A percentile compares a stretch with the other conserved stretches of the same genome.
phyloP scores from a whole-genome alignment of 2,113 vertebrate genomes.

The Ptyas mucosa region DNA sequence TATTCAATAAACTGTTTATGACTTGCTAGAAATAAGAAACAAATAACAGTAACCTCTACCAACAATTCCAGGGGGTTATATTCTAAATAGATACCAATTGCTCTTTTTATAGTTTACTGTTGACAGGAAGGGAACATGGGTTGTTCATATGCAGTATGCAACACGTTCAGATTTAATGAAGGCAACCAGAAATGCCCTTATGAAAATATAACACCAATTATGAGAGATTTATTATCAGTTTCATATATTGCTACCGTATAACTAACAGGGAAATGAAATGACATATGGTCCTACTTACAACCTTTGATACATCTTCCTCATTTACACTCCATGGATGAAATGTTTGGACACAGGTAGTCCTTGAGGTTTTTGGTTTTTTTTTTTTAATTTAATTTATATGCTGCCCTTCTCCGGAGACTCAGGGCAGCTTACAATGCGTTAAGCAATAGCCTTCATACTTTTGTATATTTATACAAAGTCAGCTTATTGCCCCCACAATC shows the following conservation, averaged over 20 bases:
- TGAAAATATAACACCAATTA: slow-evolving; percentile 16
- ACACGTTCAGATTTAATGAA: slow-evolving; percentile 14
- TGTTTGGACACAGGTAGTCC: not conserved
- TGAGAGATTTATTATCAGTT: slow-evolving; percentile 2
- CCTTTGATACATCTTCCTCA: not conserved
- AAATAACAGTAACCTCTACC: not conserved
- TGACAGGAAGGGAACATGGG: not conserved
- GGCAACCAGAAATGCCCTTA: not conserved
- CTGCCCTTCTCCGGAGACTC: no score
- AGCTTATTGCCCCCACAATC: no score
- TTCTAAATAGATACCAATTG: not conserved
- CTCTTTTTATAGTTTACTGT: not conserved
- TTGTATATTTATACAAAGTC: no score
- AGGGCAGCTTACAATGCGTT: no score
- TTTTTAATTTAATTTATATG: no score
- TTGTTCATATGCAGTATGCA: not conserved
- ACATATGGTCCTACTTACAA: not conserved
- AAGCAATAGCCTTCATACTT: no score
- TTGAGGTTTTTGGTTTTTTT: no score
- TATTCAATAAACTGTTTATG: not conserved
- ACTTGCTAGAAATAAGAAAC: not conserved
- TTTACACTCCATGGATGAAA: not conserved
- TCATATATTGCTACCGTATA: not conserved
- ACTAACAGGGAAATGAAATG: not conserved
- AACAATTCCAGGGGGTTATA: not conserved